Conservation (phyloP, 2,113 vertebrate genomes). For the Pleuronectes platessa region DNA sequence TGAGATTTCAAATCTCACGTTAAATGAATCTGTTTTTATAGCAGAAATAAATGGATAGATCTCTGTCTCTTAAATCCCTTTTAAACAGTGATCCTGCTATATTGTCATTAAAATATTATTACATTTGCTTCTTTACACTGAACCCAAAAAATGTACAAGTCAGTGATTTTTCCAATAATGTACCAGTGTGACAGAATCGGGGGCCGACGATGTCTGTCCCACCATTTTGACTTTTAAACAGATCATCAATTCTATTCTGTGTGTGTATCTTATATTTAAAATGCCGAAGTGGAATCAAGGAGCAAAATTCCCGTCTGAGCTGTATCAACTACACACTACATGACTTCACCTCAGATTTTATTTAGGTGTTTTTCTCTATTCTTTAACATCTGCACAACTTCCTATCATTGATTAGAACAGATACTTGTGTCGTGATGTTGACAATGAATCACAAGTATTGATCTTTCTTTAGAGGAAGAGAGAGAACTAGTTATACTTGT, state of each 20-base stretch:
- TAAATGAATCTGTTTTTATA: not conserved
- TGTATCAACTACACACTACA: not conserved
- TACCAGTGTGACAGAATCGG: not conserved
- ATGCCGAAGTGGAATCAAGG: no score
- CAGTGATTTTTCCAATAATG: not conserved
- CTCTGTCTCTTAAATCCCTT: no score
- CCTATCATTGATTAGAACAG: not conserved
- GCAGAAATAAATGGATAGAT: no score
- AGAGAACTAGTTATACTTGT: not conserved
- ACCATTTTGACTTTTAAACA: not conserved
- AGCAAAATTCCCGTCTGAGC: no score
- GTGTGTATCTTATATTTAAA: no score
- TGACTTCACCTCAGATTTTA: not conserved
- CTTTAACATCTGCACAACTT: not conserved
- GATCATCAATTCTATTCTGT: no score
- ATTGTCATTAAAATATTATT: not conserved
- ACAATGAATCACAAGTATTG: not conserved
- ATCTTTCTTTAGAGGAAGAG: not conserved
- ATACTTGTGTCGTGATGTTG: not conserved
- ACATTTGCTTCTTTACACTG: not conserved
- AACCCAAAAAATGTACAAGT: not conserved
- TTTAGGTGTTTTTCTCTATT: not conserved
- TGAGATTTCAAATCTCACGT: not conserved
- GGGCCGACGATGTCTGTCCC: not conserved
- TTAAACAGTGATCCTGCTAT: not conserved